Evolutionary conservation across 2,797 vertebrate genomes (phyloP).

Genomic region (Mus minutoides): DNA sequence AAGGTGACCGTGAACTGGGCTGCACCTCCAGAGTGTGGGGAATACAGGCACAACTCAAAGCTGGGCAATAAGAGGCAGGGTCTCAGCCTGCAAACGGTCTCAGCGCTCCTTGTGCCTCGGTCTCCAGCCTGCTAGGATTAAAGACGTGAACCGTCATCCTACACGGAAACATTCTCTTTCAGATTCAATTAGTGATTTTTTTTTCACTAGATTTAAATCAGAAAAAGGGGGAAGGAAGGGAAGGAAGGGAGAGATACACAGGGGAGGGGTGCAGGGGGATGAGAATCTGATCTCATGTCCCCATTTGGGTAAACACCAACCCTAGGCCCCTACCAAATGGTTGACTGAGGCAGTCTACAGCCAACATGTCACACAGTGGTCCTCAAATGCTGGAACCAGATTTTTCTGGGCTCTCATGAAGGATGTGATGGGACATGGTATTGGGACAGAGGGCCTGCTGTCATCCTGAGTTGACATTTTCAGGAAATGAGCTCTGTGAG

Average conservation of each 20-base stretch:
- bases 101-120: neutral
- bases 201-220: neutral
- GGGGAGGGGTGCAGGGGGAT: no score
- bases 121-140: neutral
- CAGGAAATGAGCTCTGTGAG: neutral
- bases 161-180: neutral
- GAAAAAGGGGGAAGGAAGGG: neutral
- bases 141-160: neutral
- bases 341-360: neutral
- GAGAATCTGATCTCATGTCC: fast-evolving
- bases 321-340: neutral
- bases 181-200: neutral
- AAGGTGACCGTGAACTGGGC: neutral
- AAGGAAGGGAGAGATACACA: neutral
- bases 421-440: neutral
- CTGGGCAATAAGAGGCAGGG: neutral
- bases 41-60: neutral
- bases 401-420: neutral
- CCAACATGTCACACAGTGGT: neutral
- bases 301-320: neutral
- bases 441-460: neutral
- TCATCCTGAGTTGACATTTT: neutral
- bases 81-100: neutral
- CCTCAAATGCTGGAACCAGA: neutral
- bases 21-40: neutral